Evolutionary conservation across 2,888 invertebrate genomes (phyloP).

Genomic region (Caenorhabditis sp.): DNA sequence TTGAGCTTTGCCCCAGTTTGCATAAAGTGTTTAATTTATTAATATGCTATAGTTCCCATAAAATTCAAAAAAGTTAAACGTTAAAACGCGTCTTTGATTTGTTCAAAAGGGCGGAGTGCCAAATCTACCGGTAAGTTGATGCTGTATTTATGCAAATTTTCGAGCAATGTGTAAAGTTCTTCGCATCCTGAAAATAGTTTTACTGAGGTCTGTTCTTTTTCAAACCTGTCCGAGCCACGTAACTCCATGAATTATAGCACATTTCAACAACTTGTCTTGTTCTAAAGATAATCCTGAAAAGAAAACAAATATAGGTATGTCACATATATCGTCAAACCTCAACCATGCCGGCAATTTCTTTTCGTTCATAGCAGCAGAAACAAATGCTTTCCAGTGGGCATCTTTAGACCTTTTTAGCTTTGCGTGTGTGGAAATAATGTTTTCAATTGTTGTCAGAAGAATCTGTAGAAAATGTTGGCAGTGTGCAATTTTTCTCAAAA

Average conservation of each 20-base stretch:
- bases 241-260: slow-evolving; percentile 89
- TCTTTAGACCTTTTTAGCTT: slow-evolving; percentile 95
- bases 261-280: slow-evolving; percentile 86
- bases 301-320: too few species aligned
- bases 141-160: slow-evolving; percentile 90
- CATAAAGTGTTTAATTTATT: slow-evolving; percentile 3
- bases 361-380: slow-evolving; percentile 95
- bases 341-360: slow-evolving; percentile 96
- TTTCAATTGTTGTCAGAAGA: slow-evolving; percentile 93
- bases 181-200: slow-evolving; percentile 89
- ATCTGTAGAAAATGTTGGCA: slow-evolving; percentile 86
- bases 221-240: slow-evolving; percentile 94
- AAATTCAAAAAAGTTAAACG: too few species aligned
- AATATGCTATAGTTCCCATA: neutral
- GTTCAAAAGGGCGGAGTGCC: slow-evolving; percentile 96
- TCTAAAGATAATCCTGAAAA: slow-evolving; percentile 91
- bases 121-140: slow-evolving; percentile 97
- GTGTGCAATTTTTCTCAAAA: neutral
- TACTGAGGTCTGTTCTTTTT: too few species aligned
- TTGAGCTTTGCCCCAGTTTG: neutral
- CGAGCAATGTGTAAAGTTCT: slow-evolving; percentile 93
- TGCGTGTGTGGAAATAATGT: slow-evolving; percentile 93
- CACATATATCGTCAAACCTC: too few species aligned
- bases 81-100: slow-evolving; percentile 96
- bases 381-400: slow-evolving; percentile 98